Evolutionary conservation across 2,797 vertebrate species (phyloP).

Genomic region (Poeciliopsis presidionis): DNA sequence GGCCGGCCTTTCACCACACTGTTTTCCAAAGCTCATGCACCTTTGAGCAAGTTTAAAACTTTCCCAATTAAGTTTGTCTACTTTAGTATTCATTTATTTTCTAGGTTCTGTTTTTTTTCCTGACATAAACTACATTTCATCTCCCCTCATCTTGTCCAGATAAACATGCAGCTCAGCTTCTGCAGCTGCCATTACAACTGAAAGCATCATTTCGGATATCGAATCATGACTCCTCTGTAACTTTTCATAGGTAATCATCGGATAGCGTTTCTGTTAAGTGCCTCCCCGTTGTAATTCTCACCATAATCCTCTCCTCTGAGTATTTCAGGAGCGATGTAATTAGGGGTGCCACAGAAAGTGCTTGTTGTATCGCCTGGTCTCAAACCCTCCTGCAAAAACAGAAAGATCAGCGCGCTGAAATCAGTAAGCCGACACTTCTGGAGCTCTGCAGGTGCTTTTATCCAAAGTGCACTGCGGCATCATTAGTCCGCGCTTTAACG

Average conservation of each 20-base stretch:
- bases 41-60: constrained; percentile 1
- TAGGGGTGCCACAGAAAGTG: constrained; percentile 98
- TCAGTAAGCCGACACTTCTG: constrained; percentile 17
- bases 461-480: constrained; percentile 20
- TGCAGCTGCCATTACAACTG: not conserved
- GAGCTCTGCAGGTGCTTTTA: constrained; percentile 15
- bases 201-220: constrained; percentile 19
- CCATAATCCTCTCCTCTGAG: constrained; percentile 98
- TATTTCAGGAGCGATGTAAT: constrained; percentile 99
- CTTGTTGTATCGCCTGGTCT: constrained; percentile 98
- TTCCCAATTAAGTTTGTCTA: not conserved
- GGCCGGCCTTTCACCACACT: not conserved
- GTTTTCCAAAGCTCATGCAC: not conserved
- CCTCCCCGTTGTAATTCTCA: constrained; percentile 68
- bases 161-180: not conserved
- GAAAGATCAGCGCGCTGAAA: constrained; percentile 27
- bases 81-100: not conserved
- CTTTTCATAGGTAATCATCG: constrained; percentile 6
- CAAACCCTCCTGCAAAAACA: constrained; percentile 89
- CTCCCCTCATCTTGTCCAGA: not conserved
- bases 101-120: not conserved
- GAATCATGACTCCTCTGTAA: constrained; percentile 11
- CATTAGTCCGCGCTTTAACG: not conserved
- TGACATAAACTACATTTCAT: not conserved
- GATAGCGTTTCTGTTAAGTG: constrained; percentile 27